These are phyloP conservation scores for Lucinisca nassula DNA, from an alignment of 2,888 invertebrate genomes.

Conservation along the genomic window DNA sequence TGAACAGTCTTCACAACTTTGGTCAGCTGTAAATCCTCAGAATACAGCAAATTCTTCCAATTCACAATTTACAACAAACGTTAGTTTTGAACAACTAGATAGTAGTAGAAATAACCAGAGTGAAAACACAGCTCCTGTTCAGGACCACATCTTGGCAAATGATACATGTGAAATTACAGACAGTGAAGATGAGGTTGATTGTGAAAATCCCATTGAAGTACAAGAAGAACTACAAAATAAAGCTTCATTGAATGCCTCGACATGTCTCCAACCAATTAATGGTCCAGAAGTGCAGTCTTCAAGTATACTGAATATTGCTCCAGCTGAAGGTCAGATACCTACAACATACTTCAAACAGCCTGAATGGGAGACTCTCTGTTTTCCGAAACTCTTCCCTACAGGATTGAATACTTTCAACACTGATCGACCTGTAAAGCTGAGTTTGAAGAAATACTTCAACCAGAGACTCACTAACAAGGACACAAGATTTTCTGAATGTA, in stretches of 20 bases:
- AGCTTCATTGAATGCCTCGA: constrained; percentile 23
- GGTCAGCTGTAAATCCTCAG: constrained; percentile 2
- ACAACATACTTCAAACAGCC: constrained; percentile 24
- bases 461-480: constrained; percentile 35
- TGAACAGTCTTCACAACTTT: neutral
- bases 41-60: no score
- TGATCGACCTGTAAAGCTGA: constrained; percentile 13
- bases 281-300: constrained; percentile 33
- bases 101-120: neutral
- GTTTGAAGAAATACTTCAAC: constrained; percentile 50
- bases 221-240: constrained; percentile 30
- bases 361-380: constrained; percentile 46
- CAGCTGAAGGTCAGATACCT: constrained; percentile 52
- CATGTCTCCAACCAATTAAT: constrained; percentile 35
- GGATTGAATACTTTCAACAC: constrained; percentile 15
- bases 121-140: neutral
- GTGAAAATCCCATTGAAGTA: constrained; percentile 42
- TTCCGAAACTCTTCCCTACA: constrained; percentile 44
- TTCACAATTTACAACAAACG: no score
- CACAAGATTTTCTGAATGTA: constrained; percentile 49
- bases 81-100: no score
- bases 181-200: constrained; percentile 52
- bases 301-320: constrained; percentile 37
- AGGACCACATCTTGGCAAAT: no score
- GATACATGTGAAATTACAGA: constrained; percentile 13